Percentiles rank a stretch among this genome's conserved stretches.
These are phyloP conservation scores for Heterocephalus glaber DNA, from an alignment of 2,113 vertebrate species.

Conservation along the genomic window DNA sequence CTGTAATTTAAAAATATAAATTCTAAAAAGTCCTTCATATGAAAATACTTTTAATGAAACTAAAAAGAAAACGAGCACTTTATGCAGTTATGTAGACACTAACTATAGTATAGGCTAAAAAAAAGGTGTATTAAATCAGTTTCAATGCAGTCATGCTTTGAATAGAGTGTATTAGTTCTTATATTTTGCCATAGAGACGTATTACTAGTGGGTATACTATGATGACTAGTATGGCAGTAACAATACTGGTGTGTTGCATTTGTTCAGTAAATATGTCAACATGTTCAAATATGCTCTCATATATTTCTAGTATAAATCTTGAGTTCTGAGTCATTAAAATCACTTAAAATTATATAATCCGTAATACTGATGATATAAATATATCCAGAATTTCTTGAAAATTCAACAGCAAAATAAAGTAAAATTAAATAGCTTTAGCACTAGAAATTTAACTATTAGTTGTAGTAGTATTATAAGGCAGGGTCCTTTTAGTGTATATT, in stretches of 20 bases:
- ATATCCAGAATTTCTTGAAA: neutral
- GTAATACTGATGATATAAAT: neutral
- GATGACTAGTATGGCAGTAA: neutral
- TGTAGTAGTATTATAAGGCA: neutral
- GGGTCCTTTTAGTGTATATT: neutral
- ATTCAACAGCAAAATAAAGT: neutral
- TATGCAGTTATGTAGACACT: neutral
- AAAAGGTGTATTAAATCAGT: neutral
- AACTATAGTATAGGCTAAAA: neutral
- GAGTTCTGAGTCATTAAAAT: neutral
- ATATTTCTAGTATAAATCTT: slow-evolving; percentile 16
- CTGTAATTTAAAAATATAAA: neutral
- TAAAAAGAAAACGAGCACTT: neutral
- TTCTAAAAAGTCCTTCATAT: neutral
- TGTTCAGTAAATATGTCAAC: neutral
- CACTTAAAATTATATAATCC: neutral
- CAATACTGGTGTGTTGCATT: neutral
- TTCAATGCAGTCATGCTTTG: neutral
- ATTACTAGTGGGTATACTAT: neutral
- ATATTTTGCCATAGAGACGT: neutral
- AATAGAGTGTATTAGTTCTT: neutral
- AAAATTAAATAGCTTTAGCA: neutral
- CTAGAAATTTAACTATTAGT: neutral
- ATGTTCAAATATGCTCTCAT: slow-evolving; percentile 16
- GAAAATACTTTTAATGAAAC: neutral